These are phyloP conservation scores for Phycodurus eques DNA, from an alignment of 2,113 vertebrate genomes.

Conservation along the genomic window DNA sequence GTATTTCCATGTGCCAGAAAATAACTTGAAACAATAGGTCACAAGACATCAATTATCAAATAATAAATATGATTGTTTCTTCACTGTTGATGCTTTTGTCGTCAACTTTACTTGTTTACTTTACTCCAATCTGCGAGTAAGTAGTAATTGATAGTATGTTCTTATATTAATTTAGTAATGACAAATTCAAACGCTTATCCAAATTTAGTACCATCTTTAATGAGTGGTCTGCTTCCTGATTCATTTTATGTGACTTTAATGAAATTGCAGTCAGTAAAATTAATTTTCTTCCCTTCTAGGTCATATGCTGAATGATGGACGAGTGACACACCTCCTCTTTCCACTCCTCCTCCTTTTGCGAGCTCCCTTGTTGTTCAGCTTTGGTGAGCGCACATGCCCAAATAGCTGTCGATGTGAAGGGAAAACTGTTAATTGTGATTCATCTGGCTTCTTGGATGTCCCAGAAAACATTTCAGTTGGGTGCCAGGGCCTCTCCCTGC, in stretches of 20 bases:
- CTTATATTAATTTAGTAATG: not conserved
- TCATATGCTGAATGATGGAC: slow-evolving; percentile 62
- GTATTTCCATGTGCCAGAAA: not conserved
- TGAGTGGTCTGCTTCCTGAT: not conserved
- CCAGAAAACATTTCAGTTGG: slow-evolving; percentile 93
- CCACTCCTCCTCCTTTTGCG: slow-evolving; percentile 77
- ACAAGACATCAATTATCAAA: not conserved
- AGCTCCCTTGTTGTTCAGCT: slow-evolving; percentile 74
- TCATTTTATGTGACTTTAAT: not conserved
- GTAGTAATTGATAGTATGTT: not conserved
- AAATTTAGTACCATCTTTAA: not conserved
- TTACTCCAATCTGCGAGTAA: not conserved
- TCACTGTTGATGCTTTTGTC: not conserved
- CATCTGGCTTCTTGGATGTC: slow-evolving; percentile 88
- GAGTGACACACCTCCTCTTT: slow-evolving; percentile 78
- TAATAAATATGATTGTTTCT: not conserved
- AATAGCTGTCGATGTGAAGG: slow-evolving; percentile 92
- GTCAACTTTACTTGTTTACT: not conserved
- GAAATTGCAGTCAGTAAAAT: not conserved
- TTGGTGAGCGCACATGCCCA: slow-evolving; percentile 90
- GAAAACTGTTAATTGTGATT: slow-evolving; percentile 98
- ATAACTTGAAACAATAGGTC: not conserved
- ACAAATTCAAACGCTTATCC: not conserved
- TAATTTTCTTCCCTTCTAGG: slow-evolving; percentile 49
- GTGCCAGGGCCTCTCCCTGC: slow-evolving; percentile 92